These are phyloP conservation scores for Brachyistius frenatus DNA, from an alignment of 2,113 vertebrate species.

Conservation along the genomic window DNA sequence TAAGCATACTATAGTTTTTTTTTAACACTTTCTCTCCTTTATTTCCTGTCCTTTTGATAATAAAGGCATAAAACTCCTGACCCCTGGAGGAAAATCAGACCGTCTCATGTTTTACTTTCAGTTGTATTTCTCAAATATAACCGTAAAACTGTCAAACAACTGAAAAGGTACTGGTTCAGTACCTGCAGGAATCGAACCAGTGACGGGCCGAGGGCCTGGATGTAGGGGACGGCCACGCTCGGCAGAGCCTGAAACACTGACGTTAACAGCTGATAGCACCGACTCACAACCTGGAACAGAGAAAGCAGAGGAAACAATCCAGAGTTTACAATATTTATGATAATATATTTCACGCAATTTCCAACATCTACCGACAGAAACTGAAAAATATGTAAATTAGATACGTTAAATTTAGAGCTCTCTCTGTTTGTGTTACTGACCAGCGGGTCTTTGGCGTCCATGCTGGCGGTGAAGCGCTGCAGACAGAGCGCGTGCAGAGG, in stretches of 20 bases:
- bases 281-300: conserved; percentile 86
- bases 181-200: conserved; percentile 86
- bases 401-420: too few species aligned
- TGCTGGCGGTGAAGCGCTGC: conserved; percentile 86
- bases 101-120: neutral
- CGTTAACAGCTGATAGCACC: conserved; percentile 89
- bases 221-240: conserved; percentile 87
- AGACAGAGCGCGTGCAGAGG: conserved; percentile 87
- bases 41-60: too few species aligned
- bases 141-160: too few species aligned
- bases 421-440: conserved; percentile 76
- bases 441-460: conserved; percentile 89
- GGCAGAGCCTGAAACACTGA: conserved; percentile 90
- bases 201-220: conserved; percentile 86
- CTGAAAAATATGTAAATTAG: too few species aligned
- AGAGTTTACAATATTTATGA: too few species aligned
- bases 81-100: too few species aligned
- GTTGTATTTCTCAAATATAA: too few species aligned
- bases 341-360: too few species aligned
- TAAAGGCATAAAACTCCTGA: too few species aligned
- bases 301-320: neutral
- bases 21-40: too few species aligned
- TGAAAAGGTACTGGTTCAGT: neutral
- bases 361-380: too few species aligned
- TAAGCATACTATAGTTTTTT: too few species aligned